Evolutionary conservation across 2,888 invertebrate genomes (phyloP), one percentile per base, ranked within the genome.

Genomic region (Callyntrura guangdongensis): DNA sequence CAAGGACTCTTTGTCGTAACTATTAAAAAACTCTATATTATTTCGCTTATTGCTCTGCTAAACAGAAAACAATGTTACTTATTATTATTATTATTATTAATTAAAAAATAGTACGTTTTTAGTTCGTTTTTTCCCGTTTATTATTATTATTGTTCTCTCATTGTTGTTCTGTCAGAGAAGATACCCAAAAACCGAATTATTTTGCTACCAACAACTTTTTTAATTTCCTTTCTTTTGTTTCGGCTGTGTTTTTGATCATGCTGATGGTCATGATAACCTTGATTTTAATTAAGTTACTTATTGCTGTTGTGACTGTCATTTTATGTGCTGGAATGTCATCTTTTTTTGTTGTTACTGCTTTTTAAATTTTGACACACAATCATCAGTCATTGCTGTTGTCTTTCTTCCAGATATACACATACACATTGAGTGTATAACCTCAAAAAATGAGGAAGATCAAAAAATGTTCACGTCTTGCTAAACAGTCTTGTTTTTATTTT

Each of bases 1-100:
- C 92, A 93, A 92, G 91, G 92, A 90, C 91, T 92, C 88, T 91
- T 92, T 92, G 91, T 90, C 89, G 91, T 91, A 91, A 86, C 77
- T 89, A 89, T 91, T 91, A 86, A 89, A n/a, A 86, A 85, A 88
- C 72, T 91, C 74, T 86, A 89, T 89, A 77, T 87, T 85, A 72
- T 83, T 88, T 89, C 85, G 86, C 89, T 91, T 90, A 82, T 69
- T 87, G 92, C 90, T 88, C 81, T 72, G 84, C 90, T 83, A 81
- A 69, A 81, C 36, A 36, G 47, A 25, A 81, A 56, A 56, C 17
- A 56, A n/a, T 56, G 27, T 14, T 36, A 74, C 14, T 74, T 74
- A 20, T 49, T 59, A 36, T 74, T 74, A 20, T 49, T 59, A 36
- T 36, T 11, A 22, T 61, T 56, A 56, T 56, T 56, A 56, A 17